Conservation (phyloP, 2,113 vertebrate genomes). For the Lichenostomus cassidix region DNA sequence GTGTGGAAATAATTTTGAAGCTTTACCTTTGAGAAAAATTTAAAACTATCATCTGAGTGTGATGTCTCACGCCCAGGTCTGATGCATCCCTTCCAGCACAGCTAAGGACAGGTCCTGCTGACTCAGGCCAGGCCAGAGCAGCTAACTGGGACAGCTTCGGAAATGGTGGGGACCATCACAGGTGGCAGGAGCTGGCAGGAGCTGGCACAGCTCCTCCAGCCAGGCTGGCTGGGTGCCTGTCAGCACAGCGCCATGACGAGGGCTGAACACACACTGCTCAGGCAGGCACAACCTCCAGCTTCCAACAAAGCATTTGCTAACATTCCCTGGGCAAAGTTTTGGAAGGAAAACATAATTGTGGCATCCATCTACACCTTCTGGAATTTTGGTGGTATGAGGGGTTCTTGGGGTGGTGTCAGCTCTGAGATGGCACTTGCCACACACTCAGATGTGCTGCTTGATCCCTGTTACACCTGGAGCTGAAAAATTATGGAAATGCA, state of each 20-base stretch:
- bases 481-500: background rate
- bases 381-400: background rate
- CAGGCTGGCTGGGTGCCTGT: background rate
- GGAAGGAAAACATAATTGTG: background rate
- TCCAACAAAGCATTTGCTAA: background rate
- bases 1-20: background rate
- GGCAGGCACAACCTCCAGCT: background rate
- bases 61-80: background rate
- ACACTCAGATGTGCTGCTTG: rapidly evolving
- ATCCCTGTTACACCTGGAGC: background rate
- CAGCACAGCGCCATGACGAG: rapidly evolving
- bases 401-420: background rate
- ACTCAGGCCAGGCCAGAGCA: slow-evolving; percentile 28
- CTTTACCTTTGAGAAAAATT: background rate
- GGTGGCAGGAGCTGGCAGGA: slow-evolving; percentile 14
- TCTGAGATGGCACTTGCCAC: rapidly evolving
- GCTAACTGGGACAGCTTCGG: background rate
- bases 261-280: background rate
- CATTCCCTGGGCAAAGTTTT: background rate
- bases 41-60: background rate
- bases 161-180: background rate
- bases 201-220: slow-evolving; percentile 26
- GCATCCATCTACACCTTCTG: background rate
- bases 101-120: background rate
- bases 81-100: background rate